Conservation (phyloP, 2,888 invertebrate genomes). For the Nemapogon koenigi region DNA sequence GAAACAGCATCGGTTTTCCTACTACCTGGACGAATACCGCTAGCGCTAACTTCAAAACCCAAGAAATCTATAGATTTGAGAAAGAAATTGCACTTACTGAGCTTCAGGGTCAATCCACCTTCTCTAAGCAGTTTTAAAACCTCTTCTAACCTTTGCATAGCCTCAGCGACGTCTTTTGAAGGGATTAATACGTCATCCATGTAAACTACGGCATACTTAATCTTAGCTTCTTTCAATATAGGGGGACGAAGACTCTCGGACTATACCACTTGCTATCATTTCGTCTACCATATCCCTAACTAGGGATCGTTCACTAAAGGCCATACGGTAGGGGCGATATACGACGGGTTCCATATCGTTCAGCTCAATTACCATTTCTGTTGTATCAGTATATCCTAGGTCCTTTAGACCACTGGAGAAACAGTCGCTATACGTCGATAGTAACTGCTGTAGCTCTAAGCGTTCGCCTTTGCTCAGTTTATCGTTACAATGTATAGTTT, state of each 20-base stretch:
- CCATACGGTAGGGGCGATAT: slow-evolving; percentile 9
- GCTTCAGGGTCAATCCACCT: slow-evolving; percentile 13
- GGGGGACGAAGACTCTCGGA: slow-evolving; percentile 14
- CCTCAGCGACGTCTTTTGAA: slow-evolving; percentile 5
- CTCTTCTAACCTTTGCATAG: slow-evolving; percentile 11
- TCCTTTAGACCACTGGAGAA: background rate
- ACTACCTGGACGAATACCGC: slow-evolving; percentile 19
- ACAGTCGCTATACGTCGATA: background rate
- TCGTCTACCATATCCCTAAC: slow-evolving; percentile 11
- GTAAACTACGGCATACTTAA: background rate
- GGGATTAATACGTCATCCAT: background rate
- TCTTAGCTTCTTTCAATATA: slow-evolving; percentile 11
- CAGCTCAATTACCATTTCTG: slow-evolving; percentile 4
- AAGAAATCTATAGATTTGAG: slow-evolving; percentile 19
- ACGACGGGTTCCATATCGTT: slow-evolving; percentile 10
- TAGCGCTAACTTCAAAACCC: no score
- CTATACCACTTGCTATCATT: slow-evolving; percentile 2
- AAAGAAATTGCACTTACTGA: slow-evolving; percentile 20
- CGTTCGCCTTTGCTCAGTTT: background rate
- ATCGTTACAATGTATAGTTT: background rate
- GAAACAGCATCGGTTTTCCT: slow-evolving; percentile 19
- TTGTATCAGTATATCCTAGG: background rate
- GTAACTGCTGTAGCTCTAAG: background rate
- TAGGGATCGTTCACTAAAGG: slow-evolving; percentile 7
- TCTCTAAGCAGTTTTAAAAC: slow-evolving; percentile 12